These are phyloP conservation scores for Drosophila nannoptera DNA, from an alignment of 1,140 invertebrate species.

Conservation along the genomic window DNA sequence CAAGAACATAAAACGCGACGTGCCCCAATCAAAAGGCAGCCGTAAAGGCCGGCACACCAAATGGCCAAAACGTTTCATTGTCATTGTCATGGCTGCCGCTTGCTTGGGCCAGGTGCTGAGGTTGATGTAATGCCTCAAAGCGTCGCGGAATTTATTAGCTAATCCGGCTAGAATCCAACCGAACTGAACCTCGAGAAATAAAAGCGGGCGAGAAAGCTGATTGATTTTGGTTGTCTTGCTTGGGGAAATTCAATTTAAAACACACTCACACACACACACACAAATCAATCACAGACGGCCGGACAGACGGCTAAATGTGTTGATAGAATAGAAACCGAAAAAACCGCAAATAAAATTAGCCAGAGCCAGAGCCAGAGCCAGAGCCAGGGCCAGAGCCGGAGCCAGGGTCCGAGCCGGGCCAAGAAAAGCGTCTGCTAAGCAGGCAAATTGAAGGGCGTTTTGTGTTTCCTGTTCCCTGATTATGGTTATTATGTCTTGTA, in stretches of 20 bases:
- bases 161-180: background rate
- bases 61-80: conserved; percentile 12
- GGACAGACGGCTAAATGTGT: conserved; percentile 38
- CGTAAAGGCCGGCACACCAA: conserved; percentile 17
- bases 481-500: conserved; percentile 38
- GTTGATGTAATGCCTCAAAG: background rate
- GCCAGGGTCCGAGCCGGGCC: background rate
- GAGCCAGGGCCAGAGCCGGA: background rate
- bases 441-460: conserved; percentile 69
- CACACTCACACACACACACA: conserved; percentile 32
- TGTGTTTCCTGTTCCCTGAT: conserved; percentile 57
- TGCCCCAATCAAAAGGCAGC: background rate
- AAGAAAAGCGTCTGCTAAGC: conserved; percentile 17
- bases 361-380: conserved; percentile 8
- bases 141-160: background rate
- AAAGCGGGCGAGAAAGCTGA: conserved; percentile 27
- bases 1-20: too few species aligned
- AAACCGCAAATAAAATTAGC: conserved; percentile 72
- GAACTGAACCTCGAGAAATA: background rate
- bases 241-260: conserved; percentile 61
- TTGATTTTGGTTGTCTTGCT: conserved; percentile 54
- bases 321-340: conserved; percentile 65
- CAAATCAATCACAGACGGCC: conserved; percentile 21
- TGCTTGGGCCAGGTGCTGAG: conserved; percentile 25
- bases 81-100: conserved; percentile 4